Base-by-base conservation (phyloP, 2,113 vertebrate species). In the Apistogramma diplotaenia region DNA sequence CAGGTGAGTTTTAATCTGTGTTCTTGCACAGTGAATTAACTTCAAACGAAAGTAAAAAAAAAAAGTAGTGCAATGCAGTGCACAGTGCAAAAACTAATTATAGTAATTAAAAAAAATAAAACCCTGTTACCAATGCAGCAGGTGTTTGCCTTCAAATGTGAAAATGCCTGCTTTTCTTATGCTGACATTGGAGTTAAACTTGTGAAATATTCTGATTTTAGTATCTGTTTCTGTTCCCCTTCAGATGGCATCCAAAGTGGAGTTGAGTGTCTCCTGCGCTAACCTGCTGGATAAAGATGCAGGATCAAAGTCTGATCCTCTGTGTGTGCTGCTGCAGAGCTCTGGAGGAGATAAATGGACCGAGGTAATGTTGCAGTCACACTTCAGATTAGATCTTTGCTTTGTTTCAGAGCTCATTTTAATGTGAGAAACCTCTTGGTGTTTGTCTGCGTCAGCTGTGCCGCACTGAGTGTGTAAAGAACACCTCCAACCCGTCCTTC, bases 201-300 rank as follows among this genome's bases (percentile, higher is more conserved):
- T 29, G 40, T 46, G 3, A 8, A 29, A 67, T 29, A 67, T 29
- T 15, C 62, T 18, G 40, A 55, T 62, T 8, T 31, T 21, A n/a
- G 21, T 5, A 7, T 58, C 1, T 76, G 16, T 60, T 37, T 81
- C 4, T 62, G 23, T 57, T 77, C 25, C 19, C 19, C 33, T 29
- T 19, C 89, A 99, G 97, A 99, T 99, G 97, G 96, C 97, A 15
- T 93, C 94, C 46, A 94, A 96, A 65, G 92, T 98, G 85, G 96
- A 98, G 92, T 95, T 98, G 71, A 94, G 94, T 2, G 82, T 99
- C 85, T 96, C 96, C 81, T 99, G 98, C 87, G 85, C 33, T 33
- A 33, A 33, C 33, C 33, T 33, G 33, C 33, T 33, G 33, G 33
- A 33, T 33, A 33, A 33, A 33, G 33, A 33, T n/a, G n/a, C n/a